Evolutionary conservation across 2,797 vertebrate species (phyloP).

Genomic region (Cyclura pinguis): DNA sequence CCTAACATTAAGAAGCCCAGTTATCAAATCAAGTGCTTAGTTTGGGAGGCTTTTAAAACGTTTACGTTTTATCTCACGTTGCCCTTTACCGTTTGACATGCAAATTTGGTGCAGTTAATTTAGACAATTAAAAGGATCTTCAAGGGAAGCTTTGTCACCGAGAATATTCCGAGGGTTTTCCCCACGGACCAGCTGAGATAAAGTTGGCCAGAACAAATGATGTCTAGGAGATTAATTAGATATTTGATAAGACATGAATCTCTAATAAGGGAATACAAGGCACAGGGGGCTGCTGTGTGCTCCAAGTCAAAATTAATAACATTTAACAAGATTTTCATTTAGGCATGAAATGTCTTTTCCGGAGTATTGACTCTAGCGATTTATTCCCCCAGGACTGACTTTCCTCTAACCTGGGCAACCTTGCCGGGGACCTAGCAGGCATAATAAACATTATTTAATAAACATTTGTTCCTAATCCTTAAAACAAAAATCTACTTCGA

Average conservation of each 20-base stretch:
- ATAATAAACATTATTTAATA: slow-evolving; percentile 23
- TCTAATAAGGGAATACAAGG: slow-evolving; percentile 99
- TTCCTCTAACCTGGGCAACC: slow-evolving; percentile 66
- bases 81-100: slow-evolving; percentile 95
- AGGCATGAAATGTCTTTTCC: slow-evolving; percentile 98
- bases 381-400: slow-evolving; percentile 86
- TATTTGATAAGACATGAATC: slow-evolving; percentile 99
- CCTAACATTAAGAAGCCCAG: slow-evolving; percentile 88
- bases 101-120: slow-evolving; percentile 99
- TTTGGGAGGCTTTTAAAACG: slow-evolving; percentile 88
- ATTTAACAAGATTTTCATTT: slow-evolving; percentile 99
- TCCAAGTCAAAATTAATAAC: slow-evolving; percentile 99
- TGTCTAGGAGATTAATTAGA: slow-evolving; percentile 99
- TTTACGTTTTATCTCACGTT: slow-evolving; percentile 90
- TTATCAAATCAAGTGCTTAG: slow-evolving; percentile 93
- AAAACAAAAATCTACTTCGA: background rate
- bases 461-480: slow-evolving; percentile 39
- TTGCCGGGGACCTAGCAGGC: slow-evolving; percentile 59
- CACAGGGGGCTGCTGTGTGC: slow-evolving; percentile 97
- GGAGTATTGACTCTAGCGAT: slow-evolving; percentile 94
- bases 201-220: slow-evolving; percentile 99
- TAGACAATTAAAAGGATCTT: slow-evolving; percentile 99
- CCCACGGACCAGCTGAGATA: slow-evolving; percentile 93
- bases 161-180: slow-evolving; percentile 88
- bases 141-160: slow-evolving; percentile 94